phyloP scores from a whole-genome alignment of 2,888 invertebrate species.

The Perizoma affinitatum region DNA sequence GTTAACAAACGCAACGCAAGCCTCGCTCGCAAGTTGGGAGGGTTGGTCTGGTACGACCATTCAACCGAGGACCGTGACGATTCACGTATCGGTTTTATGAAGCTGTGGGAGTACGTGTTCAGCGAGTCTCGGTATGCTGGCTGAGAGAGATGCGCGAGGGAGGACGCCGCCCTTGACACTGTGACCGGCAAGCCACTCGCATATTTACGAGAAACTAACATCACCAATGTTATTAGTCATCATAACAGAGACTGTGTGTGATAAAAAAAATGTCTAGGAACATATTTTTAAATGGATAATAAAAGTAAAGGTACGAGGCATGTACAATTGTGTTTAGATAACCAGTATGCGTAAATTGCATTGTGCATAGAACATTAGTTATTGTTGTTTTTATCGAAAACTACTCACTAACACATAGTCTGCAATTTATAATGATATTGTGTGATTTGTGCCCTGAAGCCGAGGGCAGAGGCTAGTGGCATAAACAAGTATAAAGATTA shows the following conservation, averaged over 20 bases:
- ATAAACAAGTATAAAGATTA: no score
- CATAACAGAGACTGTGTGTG: slow-evolving; percentile 19
- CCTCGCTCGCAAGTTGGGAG: slow-evolving; percentile 48
- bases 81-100: slow-evolving; percentile 35
- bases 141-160: slow-evolving; percentile 45
- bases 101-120: slow-evolving; percentile 41
- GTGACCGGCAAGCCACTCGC: slow-evolving; percentile 53
- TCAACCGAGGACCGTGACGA: slow-evolving; percentile 44
- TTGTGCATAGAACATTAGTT: slow-evolving; percentile 5
- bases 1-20: slow-evolving; percentile 51
- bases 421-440: no score
- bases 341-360: slow-evolving; percentile 4
- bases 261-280: slow-evolving; percentile 18
- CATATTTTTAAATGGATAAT: slow-evolving; percentile 8
- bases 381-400: slow-evolving; percentile 2
- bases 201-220: slow-evolving; percentile 59
- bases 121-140: slow-evolving; percentile 52
- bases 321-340: slow-evolving; percentile 10
- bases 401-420: no score
- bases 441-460: no score
- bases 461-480: no score
- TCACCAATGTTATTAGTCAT: slow-evolving; percentile 37
- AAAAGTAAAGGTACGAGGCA: neutral
- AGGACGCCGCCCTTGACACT: slow-evolving; percentile 72
- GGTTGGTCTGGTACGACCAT: slow-evolving; percentile 39